Evolutionary conservation across 2,113 vertebrate genomes (phyloP), one percentile per base, ranked within the genome.

Genomic region (Colius striatus): DNA sequence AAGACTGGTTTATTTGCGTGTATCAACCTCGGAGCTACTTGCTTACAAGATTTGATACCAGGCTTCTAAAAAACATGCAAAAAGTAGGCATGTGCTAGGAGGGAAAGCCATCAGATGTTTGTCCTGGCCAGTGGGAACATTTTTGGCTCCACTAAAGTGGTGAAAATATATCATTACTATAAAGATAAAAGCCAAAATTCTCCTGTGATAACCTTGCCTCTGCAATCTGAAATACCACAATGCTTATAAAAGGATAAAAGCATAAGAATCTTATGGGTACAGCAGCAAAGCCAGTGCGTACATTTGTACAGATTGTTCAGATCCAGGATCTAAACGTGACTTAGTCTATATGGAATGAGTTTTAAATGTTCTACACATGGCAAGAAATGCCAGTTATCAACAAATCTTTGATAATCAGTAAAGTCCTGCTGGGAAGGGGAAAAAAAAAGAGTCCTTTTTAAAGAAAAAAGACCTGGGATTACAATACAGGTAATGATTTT

Each of bases 181-280:
- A 85, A 92, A 81, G 65, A 87, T 74, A 74, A 92, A 86, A 95
- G 68, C 48, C 65, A 15, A 86, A 86, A 55, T 78, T 88, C 72
- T 63, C 54, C 13, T 83, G 75, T 83, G 83, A 27, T 54, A 84
- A 88, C 90, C 90, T 93, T 92, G 61, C 50, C 61, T 92, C 17
- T 36, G 3, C 17, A 65, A 50, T 75, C 73, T 87, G 62, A 90
- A 86, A 60, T 87, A 94, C 50, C 65, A 26, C 58, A 71, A 54
- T 3, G 14, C 53, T 87, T 74, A 41, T 55, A 71, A 88, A 86
- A 36, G 36, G 76, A 78, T 83, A 30, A 77, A 96, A 90, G 82
- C 2, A 1, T 54, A 88, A 74, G 53, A 55, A 5, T 67, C 89
- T 71, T 71, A 70, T 26, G 2, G 1, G 51, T 73, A 50, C 30